These are phyloP conservation scores for Urocyon cinereoargenteus DNA, from an alignment of 2,797 vertebrate genomes.

Conservation along the genomic window DNA sequence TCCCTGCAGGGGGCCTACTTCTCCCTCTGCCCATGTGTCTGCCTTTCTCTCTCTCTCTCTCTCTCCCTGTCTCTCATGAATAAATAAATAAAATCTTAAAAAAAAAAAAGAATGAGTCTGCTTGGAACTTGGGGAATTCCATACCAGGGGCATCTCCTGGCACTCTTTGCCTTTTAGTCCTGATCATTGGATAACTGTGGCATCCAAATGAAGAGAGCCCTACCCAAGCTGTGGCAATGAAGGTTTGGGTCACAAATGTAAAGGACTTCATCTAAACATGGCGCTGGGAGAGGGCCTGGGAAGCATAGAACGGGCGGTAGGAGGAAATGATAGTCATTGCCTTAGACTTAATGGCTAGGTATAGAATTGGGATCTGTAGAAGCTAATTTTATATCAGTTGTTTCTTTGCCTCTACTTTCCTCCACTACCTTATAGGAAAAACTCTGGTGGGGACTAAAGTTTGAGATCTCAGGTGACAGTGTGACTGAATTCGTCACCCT, in stretches of 20 bases:
- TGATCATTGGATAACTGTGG: background rate
- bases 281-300: background rate
- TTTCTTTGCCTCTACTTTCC: slow-evolving; percentile 10
- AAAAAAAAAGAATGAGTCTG: background rate
- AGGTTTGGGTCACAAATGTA: background rate
- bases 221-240: background rate
- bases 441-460: background rate
- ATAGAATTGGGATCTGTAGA: background rate
- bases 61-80: too few species aligned
- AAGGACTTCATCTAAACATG: background rate
- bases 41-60: too few species aligned
- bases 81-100: too few species aligned
- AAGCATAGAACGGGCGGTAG: background rate
- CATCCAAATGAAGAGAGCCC: background rate
- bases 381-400: background rate
- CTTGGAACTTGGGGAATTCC: background rate
- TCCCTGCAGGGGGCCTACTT: too few species aligned
- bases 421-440: background rate
- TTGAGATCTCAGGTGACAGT: background rate
- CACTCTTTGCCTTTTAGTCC: background rate
- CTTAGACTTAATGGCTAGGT: background rate
- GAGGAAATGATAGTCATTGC: background rate
- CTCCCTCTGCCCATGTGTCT: too few species aligned
- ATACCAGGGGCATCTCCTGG: background rate
- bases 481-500: background rate